Conservation (phyloP, 2,888 invertebrate genomes). For the Aleiodes alternator region DNA sequence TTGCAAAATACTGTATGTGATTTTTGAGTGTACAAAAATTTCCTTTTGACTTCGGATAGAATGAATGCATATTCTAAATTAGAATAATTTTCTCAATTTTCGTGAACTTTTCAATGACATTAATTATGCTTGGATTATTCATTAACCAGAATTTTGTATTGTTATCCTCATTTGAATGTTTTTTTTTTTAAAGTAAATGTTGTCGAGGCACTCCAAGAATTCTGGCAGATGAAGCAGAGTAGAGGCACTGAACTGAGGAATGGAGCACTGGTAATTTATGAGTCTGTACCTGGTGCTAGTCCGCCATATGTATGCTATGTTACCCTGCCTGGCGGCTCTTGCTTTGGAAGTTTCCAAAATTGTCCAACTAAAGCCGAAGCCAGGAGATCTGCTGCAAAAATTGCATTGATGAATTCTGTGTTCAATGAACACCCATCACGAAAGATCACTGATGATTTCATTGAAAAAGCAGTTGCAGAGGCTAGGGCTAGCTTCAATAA, state of each 20-base stretch:
- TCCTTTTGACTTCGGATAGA: too few relatives aligned
- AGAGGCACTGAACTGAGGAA: constrained; percentile 90
- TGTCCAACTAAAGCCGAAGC: constrained; percentile 97
- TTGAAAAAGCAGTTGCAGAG: constrained; percentile 94
- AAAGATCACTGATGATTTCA: constrained; percentile 94
- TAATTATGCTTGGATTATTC: not conserved
- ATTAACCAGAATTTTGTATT: not conserved
- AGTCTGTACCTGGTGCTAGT: constrained; percentile 92
- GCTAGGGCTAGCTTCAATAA: constrained; percentile 84
- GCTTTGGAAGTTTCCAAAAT: constrained; percentile 96
- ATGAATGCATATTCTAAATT: not conserved
- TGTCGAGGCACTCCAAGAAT: constrained; percentile 96
- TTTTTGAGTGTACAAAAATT: not conserved
- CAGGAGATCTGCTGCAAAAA: constrained; percentile 94
- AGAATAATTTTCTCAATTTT: not conserved
- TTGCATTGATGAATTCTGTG: constrained; percentile 97
- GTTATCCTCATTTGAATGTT: constrained; percentile 25
- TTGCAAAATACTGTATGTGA: too few relatives aligned
- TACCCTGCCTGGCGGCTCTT: constrained; percentile 95
- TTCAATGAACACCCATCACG: constrained; percentile 97
- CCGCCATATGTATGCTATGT: constrained; percentile 97
- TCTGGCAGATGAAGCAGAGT: constrained; percentile 97
- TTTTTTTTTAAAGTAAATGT: constrained; percentile 84
- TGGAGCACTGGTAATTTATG: constrained; percentile 95
- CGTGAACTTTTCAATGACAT: not conserved